phyloP scores from a whole-genome alignment of 2,888 invertebrate genomes.

The Diarsia brunnea region DNA sequence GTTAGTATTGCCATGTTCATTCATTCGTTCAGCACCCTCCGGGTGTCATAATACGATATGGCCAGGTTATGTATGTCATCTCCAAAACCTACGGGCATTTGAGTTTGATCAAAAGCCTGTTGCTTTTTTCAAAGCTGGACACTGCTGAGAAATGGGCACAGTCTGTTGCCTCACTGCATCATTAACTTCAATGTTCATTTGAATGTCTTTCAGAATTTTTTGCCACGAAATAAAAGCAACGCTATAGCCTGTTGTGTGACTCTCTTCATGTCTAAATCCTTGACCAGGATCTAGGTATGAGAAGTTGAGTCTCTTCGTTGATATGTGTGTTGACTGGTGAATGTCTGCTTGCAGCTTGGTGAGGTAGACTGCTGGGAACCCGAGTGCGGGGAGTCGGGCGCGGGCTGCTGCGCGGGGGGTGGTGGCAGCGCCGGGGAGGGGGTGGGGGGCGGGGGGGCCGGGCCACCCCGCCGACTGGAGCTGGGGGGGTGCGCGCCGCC shows the following conservation, averaged over 20 bases:
- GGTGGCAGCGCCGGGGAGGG: constrained; percentile 90
- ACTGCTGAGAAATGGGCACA: not conserved
- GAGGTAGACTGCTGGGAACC: constrained; percentile 97
- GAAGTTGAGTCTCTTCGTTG: not conserved
- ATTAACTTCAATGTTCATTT: not conserved
- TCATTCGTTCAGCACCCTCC: not conserved
- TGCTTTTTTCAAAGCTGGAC: not conserved
- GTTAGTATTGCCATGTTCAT: constrained; percentile 91
- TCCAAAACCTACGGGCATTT: not conserved
- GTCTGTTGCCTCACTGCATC: not conserved
- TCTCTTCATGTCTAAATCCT: not conserved
- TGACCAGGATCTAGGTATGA: not conserved
- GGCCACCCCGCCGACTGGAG: constrained; percentile 91
- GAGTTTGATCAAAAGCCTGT: not conserved
- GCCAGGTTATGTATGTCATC: not conserved
- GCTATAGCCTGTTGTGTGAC: not conserved
- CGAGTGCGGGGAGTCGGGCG: constrained; percentile 94
- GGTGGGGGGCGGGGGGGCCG: constrained; percentile 75
- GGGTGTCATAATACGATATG: not conserved
- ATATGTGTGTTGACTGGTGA: constrained; percentile 14
- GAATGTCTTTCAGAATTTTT: not conserved
- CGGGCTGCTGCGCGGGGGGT: constrained; percentile 92
- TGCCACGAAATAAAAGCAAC: not conserved
- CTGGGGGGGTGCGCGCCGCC: constrained; percentile 93
- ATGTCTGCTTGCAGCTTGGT: constrained; percentile 91